Conservation (phyloP, 2,113 vertebrate genomes). For the Polyodon spathula region DNA sequence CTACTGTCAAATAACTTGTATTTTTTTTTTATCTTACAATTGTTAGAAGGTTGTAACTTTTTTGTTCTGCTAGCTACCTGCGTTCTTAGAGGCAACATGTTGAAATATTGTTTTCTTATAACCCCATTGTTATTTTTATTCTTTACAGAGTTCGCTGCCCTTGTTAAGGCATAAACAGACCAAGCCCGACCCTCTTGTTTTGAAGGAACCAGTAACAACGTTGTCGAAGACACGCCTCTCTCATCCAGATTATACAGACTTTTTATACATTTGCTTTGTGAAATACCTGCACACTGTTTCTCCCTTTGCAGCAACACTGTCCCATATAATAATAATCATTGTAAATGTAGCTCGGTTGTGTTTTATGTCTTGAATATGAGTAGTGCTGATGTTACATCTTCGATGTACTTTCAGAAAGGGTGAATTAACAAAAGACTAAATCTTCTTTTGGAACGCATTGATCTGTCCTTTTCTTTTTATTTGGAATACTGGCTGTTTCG, state of each 20-base stretch:
- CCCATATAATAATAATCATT: slow-evolving; percentile 33
- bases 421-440: slow-evolving; percentile 66
- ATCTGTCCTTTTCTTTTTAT: slow-evolving; percentile 2
- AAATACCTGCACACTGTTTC: slow-evolving; percentile 51
- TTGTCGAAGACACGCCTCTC: slow-evolving; percentile 44
- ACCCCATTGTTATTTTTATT: slow-evolving; percentile 23
- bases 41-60: too few relatives aligned
- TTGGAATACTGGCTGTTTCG: too few relatives aligned
- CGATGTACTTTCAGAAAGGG: slow-evolving; percentile 60
- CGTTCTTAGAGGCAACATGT: too few relatives aligned
- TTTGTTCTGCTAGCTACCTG: too few relatives aligned
- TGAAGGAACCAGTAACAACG: slow-evolving; percentile 51
- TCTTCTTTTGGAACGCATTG: slow-evolving; percentile 58
- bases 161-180: slow-evolving; percentile 65
- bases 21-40: too few relatives aligned
- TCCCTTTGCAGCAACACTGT: slow-evolving; percentile 41
- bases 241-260: slow-evolving; percentile 53
- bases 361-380: slow-evolving; percentile 44
- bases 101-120: background rate
- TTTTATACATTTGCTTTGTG: slow-evolving; percentile 65
- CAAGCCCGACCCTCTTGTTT: slow-evolving; percentile 45
- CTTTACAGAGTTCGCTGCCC: slow-evolving; percentile 51
- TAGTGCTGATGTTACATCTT: slow-evolving; percentile 53
- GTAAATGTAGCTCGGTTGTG: slow-evolving; percentile 41
- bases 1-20: background rate